Conservation (phyloP, 1,140 invertebrate genomes). For the Drosophila repletoides region DNA sequence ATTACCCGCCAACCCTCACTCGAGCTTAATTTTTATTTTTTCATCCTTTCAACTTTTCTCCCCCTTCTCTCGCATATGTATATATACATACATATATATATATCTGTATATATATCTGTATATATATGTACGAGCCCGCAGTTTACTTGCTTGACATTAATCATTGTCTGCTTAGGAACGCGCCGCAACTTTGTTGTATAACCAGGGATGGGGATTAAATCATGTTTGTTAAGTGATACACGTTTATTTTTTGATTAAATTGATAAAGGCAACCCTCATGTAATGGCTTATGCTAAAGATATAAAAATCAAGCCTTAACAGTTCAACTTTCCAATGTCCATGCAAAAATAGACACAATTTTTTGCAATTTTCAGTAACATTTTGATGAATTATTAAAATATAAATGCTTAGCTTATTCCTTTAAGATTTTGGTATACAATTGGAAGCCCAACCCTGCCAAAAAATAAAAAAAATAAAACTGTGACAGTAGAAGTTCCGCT, state of each 20-base stretch:
- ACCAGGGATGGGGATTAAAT: neutral
- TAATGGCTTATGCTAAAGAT: too few relatives aligned
- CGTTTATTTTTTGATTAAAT: neutral
- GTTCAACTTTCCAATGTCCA: too few relatives aligned
- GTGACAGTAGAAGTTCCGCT: neutral
- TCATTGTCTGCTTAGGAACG: conserved; percentile 51
- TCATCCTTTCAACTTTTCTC: neutral
- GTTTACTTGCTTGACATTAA: conserved; percentile 48
- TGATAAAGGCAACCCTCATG: too few relatives aligned
- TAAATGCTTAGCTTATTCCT: too few relatives aligned
- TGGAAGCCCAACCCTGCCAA: conserved; percentile 4
- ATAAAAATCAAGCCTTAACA: too few relatives aligned
- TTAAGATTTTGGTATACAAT: too few relatives aligned
- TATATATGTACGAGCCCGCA: neutral
- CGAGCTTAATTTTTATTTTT: neutral
- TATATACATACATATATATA: neutral
- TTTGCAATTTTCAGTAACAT: too few relatives aligned
- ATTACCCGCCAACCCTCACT: neutral
- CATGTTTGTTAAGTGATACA: neutral
- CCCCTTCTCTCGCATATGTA: neutral
- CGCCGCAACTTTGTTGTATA: conserved; percentile 1
- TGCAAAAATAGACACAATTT: too few relatives aligned
- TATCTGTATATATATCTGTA: neutral
- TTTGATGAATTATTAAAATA: too few relatives aligned
- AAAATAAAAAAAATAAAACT: neutral